Evolutionary conservation across 2,113 vertebrate species (phyloP), one percentile per base, ranked within the genome.

Genomic region (Rattus rattus): DNA sequence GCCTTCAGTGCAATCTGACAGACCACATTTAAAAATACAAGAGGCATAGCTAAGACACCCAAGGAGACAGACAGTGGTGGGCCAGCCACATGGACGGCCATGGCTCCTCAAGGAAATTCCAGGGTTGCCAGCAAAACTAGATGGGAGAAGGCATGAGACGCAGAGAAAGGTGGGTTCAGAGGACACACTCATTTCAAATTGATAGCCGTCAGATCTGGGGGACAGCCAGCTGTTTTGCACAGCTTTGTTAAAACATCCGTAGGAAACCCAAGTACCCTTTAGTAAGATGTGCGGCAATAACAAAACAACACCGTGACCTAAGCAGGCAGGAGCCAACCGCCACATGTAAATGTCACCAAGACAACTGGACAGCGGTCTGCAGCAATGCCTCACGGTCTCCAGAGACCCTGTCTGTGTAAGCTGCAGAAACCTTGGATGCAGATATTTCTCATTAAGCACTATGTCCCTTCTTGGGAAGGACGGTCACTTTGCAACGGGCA

Each of bases 361-460:
- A 88, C 16, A 86, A 47, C n/a, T 16, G 12, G 43, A 43, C 0
- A 20, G 43, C 67, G 94, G 73, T 88, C 73, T 52, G 24, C 49
- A 47, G 49, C 0, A 2, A 67, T 5, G 43, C 49, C 36, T 94
- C 65, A 36, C 17, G 85, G 75, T n/a, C 22, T 5, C 65, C 61
- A 69, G 89, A 88, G 76, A n/a, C 2, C 28, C 52, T 20, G 52
- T 61, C 63, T n/a, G 43, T 89, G 61, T 56, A 75, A 88, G 47
- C 47, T 8, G 75, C 1, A 61, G 88, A 49, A 61, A 89, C 85
- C 22, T 14, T 49, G 67, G 79, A 92, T 47, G 63, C 0, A 56
- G 2, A 80, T 28, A 47, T 59, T 75, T 95, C 77, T 91, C 73
- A 47, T 65, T 28, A 96, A 90, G 90, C 89, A 86, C 77, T 85